Conservation (phyloP, 2,888 invertebrate genomes). For the Cheilosia grossa region DNA sequence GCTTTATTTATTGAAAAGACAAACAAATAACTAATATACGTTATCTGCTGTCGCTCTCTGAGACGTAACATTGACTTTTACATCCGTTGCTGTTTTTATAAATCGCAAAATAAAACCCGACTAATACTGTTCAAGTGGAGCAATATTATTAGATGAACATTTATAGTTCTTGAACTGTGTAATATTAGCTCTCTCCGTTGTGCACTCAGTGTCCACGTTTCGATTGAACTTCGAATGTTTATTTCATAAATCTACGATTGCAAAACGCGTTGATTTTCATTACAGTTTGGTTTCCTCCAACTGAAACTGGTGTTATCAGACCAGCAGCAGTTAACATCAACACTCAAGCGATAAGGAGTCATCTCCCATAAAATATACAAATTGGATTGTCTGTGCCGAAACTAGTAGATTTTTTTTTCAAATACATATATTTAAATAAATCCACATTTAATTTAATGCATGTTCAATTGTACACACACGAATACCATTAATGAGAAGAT, state of each 20-base stretch:
- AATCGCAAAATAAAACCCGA: slow-evolving; percentile 19
- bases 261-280: slow-evolving; percentile 44
- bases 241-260: slow-evolving; percentile 43
- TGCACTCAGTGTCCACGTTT: slow-evolving; percentile 56
- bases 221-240: slow-evolving; percentile 48
- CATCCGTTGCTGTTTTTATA: slow-evolving; percentile 19
- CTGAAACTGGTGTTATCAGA: slow-evolving; percentile 59
- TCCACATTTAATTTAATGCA: slow-evolving; percentile 8
- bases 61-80: slow-evolving; percentile 23
- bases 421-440: slow-evolving; percentile 2
- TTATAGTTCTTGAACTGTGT: slow-evolving; percentile 41
- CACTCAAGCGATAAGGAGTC: slow-evolving; percentile 53
- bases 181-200: slow-evolving; percentile 36
- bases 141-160: slow-evolving; percentile 23
- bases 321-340: slow-evolving; percentile 40
- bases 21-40: slow-evolving; percentile 31
- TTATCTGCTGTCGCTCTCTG: slow-evolving; percentile 34
- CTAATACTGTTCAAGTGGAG: slow-evolving; percentile 34
- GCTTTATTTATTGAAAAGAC: slow-evolving; percentile 6
- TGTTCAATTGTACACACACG: background rate
- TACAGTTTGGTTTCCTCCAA: slow-evolving; percentile 49
- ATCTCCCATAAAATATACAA: slow-evolving; percentile 33
- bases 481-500: slow-evolving; percentile 16
- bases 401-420: slow-evolving; percentile 30
- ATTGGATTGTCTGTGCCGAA: slow-evolving; percentile 26